phyloP scores from a whole-genome alignment of 1,140 invertebrate genomes.

The Camponotus pennsylvanicus region DNA sequence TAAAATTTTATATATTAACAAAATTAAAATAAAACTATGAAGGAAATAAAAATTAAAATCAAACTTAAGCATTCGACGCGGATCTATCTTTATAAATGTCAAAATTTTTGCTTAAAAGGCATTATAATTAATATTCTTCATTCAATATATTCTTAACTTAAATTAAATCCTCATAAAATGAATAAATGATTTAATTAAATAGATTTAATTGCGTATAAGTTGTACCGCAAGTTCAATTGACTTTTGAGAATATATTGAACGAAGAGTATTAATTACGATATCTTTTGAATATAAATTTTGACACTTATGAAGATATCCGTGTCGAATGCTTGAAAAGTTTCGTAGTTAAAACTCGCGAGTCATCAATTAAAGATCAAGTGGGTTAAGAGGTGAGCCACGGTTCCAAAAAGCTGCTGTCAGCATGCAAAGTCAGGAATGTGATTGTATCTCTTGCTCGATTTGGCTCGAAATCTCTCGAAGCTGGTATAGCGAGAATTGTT shows the following conservation, averaged over 20 bases:
- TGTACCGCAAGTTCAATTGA: neutral
- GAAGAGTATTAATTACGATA: neutral
- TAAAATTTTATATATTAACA: neutral
- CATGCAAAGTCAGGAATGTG: conserved; percentile 63
- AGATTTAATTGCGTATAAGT: neutral
- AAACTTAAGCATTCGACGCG: no score
- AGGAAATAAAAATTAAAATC: neutral
- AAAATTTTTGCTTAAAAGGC: no score
- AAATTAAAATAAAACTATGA: neutral
- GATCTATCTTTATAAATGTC: no score
- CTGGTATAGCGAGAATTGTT: conserved; percentile 48
- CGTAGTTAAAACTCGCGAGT: neutral
- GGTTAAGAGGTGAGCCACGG: conserved; percentile 62
- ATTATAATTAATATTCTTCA: no score
- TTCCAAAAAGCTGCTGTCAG: conserved; percentile 66
- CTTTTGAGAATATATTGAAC: neutral
- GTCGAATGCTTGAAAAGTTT: neutral
- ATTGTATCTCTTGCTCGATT: conserved; percentile 69
- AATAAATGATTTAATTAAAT: neutral
- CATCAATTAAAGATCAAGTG: conserved; percentile 68
- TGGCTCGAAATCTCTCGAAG: conserved; percentile 61
- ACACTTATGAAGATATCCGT: neutral
- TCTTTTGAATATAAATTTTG: neutral
- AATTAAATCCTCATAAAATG: neutral
- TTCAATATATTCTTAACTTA: no score